Conservation (phyloP, 1,140 invertebrate genomes). For the Amyelois transitella region DNA sequence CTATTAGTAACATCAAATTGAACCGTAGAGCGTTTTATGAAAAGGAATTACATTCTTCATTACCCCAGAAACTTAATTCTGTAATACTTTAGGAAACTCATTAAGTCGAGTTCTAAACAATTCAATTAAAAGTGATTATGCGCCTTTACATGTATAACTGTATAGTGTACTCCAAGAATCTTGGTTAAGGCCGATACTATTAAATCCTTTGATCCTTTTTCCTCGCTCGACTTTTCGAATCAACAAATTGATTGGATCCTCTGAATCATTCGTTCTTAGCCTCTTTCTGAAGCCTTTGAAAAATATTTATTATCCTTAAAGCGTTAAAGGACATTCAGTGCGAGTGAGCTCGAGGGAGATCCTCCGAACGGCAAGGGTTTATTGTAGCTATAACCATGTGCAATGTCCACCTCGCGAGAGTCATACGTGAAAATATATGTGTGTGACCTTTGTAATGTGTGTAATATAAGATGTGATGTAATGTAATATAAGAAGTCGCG, state of each 20-base stretch:
- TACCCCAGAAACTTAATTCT: no score
- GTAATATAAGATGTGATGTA: no score
- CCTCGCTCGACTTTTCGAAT: conserved; percentile 17
- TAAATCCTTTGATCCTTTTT: conserved; percentile 25
- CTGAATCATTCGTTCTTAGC: conserved; percentile 9
- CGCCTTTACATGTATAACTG: conserved; percentile 6
- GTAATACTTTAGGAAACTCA: background rate
- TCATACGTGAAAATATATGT: no score
- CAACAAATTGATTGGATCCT: conserved; percentile 32
- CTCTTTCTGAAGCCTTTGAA: conserved; percentile 15
- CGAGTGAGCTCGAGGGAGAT: no score
- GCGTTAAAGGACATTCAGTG: background rate
- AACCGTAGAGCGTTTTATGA: background rate
- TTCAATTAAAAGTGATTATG: conserved; percentile 12
- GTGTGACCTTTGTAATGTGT: no score
- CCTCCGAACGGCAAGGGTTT: no score
- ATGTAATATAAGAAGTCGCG: no score
- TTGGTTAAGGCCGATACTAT: conserved; percentile 8
- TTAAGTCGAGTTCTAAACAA: background rate
- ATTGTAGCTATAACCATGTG: no score
- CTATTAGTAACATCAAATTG: background rate
- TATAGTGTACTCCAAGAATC: conserved; percentile 8
- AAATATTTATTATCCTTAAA: conserved; percentile 23
- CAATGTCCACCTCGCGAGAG: no score
- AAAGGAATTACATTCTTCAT: background rate